Percentiles rank a stretch among this genome's conserved stretches.
Evolutionary conservation across 1,140 invertebrate species (phyloP).

Genomic region (Hermetia illucens): DNA sequence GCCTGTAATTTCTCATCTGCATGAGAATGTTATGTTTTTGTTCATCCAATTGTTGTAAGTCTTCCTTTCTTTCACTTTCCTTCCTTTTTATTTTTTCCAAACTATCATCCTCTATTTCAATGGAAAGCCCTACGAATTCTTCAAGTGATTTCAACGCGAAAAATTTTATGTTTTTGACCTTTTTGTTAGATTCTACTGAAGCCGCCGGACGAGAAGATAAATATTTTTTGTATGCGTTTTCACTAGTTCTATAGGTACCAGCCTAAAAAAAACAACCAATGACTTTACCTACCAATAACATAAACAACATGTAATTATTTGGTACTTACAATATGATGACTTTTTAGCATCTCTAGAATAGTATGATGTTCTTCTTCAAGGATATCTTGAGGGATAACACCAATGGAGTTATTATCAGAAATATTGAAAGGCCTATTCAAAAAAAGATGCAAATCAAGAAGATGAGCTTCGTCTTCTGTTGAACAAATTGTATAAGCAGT

Average conservation of each 20-base stretch:
- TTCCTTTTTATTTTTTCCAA: conserved; percentile 7
- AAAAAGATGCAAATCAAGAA: conserved; percentile 90
- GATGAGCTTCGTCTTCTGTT: conserved; percentile 80
- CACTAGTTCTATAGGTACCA: conserved; percentile 59
- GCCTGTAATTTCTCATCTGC: conserved; percentile 70
- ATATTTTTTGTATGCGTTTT: conserved; percentile 87
- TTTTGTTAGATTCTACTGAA: conserved; percentile 74
- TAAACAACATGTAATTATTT: no score
- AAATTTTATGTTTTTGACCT: conserved; percentile 45
- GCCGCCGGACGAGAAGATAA: conserved; percentile 69
- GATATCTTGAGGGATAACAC: conserved; percentile 64
- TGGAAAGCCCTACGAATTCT: conserved; percentile 26
- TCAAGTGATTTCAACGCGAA: conserved; percentile 17
- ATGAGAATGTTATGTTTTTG: conserved; percentile 42
- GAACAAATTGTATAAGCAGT: conserved; percentile 78
- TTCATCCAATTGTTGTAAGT: conserved; percentile 25
- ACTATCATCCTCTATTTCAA: conserved; percentile 17
- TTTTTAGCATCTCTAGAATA: conserved; percentile 60
- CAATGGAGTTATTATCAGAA: conserved; percentile 34
- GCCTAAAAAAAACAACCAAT: conserved; percentile 33
- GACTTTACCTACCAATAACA: neutral
- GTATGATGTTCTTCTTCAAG: conserved; percentile 74
- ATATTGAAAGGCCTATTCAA: conserved; percentile 60
- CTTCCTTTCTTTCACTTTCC: conserved; percentile 13
- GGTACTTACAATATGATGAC: conserved; percentile 55